Base-by-base conservation (phyloP, 2,797 vertebrate species). In the Huso huso region DNA sequence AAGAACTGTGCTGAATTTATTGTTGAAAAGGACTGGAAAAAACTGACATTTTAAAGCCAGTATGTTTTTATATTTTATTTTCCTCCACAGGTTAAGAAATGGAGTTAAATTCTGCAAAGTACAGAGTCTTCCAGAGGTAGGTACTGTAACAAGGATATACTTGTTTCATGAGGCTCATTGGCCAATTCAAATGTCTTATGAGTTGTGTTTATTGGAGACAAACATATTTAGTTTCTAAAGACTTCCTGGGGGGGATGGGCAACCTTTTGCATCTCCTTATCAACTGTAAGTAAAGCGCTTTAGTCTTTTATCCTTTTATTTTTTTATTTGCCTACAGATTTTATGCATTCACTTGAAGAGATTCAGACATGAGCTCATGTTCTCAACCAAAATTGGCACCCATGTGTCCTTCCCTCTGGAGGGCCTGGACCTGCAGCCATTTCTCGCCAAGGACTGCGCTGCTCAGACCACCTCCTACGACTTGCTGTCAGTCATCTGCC, bases 61-160 rank as follows among this genome's bases (percentile, higher is more conserved):
- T 37, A 37, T 7, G 11, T 49, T 59, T 48, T 13, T 11, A 10
- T 74, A 37, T 37, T 37, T 37, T 4, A 37, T 61, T 69, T 62
- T 48, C 68, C 72, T 68, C 49, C 15, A 64, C 77, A 99, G 97
- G 82, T 93, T 99, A 87, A 91, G 97, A 80, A 99, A 99, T 18
- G 97, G 97, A 81, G 96, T 98, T 67, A 99, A 99, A 82, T 99
- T 96, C 86, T 99, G 97, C 87, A 99, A 99, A 92, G 95, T 99
- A 73, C 96, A 97, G 81, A 95, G 92, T 80, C 91, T 99, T 85
- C 97, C 97, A 70, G 97, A 99, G 95, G 97, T 99, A 90, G 48
- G 51, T 48, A n/a, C 55, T 57, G 37, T 37, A 37, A 37, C 37
- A 37, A 37, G 37, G 37, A 37, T 37, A 5, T 37, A 37, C 37